Evolutionary conservation across 2,888 invertebrate genomes (phyloP), one percentile per base, ranked within the genome.

Genomic region (Callyntrura guangdongensis): DNA sequence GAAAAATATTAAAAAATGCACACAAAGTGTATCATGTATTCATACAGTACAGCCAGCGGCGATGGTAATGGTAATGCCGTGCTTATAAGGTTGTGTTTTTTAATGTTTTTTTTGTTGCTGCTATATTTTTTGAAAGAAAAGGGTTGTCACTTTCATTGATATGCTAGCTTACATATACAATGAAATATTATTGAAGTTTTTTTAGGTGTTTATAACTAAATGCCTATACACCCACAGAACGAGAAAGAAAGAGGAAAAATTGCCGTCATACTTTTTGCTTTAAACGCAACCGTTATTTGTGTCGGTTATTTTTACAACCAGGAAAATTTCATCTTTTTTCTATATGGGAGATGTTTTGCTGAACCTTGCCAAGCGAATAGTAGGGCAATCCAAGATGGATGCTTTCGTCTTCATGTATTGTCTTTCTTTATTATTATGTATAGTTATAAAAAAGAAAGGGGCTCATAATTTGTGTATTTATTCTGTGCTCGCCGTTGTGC

Each of bases 331-430:
- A 74, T 77, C 74, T 74, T 74, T 49, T 14, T 74, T n/a, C n/a
- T n/a, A n/a, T n/a, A n/a, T 25, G 20, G 20, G 49, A 47, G 49
- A 74, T 47, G 1, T 74, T 74, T 74, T 53, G 47, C 86, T 86
- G 86, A 86, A 86, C 74, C 45, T 86, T 86, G 86, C 86, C 86
- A 86, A 59, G 56, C 59, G 59, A 81, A 59, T 81, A 81, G 36
- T 81, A 81, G 79, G 79, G 59, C 79, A 81, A 81, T 81, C 59
- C 59, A 81, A 81, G 79, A 81, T 81, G 36, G 27, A 81, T 81
- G 27, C 59, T 81, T 59, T 59, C n/a, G 36, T 36, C 27, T 27
- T 17, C 79, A 56, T 59, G 59, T 59, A 81, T 81, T 81, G 79
- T 81, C 79, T 59, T 81, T 20, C 27, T 81, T 56, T 36, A 36